A percentile compares a stretch with the other conserved stretches of the same genome.
Conservation (phyloP, 2,113 vertebrate genomes). For the Himantopus leucocephalus region DNA sequence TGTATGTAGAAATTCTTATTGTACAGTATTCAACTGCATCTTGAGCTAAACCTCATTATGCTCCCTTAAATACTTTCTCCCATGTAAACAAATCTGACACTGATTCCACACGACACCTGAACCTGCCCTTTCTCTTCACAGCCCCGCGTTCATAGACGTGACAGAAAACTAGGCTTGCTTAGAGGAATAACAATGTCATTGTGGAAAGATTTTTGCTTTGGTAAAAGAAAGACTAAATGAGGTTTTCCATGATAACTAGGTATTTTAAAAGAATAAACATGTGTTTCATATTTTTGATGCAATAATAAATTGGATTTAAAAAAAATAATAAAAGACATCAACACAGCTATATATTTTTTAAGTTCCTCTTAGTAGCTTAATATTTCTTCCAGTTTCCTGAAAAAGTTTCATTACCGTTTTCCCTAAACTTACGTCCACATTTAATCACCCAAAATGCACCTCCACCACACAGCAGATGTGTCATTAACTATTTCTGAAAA, state of each 20-base stretch:
- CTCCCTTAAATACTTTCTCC: neutral
- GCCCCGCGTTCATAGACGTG: neutral
- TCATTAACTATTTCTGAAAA: conserved; percentile 79
- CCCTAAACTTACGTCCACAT: conserved; percentile 60
- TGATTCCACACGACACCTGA: neutral
- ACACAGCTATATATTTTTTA: neutral
- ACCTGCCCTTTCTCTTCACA: neutral
- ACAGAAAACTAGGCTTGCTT: neutral
- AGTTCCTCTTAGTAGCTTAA: neutral
- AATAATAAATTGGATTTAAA: neutral
- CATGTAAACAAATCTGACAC: neutral
- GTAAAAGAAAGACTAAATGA: neutral
- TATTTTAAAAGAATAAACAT: neutral
- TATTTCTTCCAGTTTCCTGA: neutral
- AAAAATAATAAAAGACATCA: neutral
- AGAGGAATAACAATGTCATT: rapidly evolving
- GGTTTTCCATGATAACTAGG: neutral
- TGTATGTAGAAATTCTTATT: rapidly evolving
- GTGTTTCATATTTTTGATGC: neutral
- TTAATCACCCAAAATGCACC: conserved; percentile 66
- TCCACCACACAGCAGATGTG: conserved; percentile 76
- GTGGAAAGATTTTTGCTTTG: neutral
- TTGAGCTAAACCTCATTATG: neutral
- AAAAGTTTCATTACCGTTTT: conserved; percentile 34
- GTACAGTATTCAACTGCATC: neutral